Evolutionary conservation across 2,797 vertebrate genomes (phyloP).

Genomic region (Dallia pectoralis): DNA sequence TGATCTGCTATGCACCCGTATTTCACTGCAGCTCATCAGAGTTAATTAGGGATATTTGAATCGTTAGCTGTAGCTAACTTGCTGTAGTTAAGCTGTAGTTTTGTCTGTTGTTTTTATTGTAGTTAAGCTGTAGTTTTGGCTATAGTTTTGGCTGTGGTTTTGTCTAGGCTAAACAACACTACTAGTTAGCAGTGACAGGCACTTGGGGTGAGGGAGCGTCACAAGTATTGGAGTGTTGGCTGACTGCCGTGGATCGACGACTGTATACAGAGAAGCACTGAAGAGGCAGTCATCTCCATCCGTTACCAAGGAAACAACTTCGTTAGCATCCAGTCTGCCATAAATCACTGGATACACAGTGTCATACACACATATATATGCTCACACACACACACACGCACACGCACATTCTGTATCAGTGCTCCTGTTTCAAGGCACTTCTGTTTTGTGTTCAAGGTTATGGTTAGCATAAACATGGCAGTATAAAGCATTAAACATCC

Average conservation of each 20-base stretch:
- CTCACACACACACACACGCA: too few species aligned
- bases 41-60: too few species aligned
- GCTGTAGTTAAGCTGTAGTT: too few species aligned
- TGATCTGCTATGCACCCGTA: neutral
- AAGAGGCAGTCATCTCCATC: conserved; percentile 23
- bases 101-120: too few species aligned
- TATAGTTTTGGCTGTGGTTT: neutral
- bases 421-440: neutral
- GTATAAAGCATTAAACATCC: neutral
- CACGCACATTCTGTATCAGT: neutral
- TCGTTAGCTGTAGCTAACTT: too few species aligned
- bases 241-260: neutral
- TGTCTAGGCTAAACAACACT: conserved; percentile 10
- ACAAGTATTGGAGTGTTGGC: conserved; percentile 25
- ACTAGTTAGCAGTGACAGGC: neutral
- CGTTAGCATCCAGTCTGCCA: conserved; percentile 30
- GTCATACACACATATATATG: neutral
- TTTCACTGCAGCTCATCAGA: neutral
- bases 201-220: conserved; percentile 1
- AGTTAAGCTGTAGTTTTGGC: neutral
- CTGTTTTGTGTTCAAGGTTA: conserved; percentile 2
- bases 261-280: conserved; percentile 21
- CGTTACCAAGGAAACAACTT: conserved; percentile 19
- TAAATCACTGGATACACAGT: neutral
- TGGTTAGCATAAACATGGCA: neutral